Conservation (phyloP, 2,888 invertebrate species). For the Platypus cylindrus region DNA sequence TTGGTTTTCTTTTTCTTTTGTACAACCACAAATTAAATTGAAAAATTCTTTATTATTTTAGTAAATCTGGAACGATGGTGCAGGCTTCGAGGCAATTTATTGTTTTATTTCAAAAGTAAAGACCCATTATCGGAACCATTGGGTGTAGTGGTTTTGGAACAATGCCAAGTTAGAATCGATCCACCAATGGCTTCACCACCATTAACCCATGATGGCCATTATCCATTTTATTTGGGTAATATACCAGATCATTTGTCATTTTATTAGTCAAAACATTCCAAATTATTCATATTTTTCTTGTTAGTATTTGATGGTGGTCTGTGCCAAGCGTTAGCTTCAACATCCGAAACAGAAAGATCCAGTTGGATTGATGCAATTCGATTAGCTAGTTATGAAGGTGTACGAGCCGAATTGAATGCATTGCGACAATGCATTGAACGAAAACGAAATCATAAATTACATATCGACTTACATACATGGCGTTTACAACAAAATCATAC, state of each 20-base stretch:
- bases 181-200: conserved; percentile 42
- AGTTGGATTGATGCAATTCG: conserved; percentile 79
- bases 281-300: conserved; percentile 1
- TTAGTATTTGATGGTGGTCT: conserved; percentile 74
- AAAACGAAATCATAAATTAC: conserved; percentile 47
- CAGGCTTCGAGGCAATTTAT: conserved; percentile 78
- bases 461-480: conserved; percentile 56
- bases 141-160: conserved; percentile 80
- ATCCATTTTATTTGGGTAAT: conserved; percentile 71
- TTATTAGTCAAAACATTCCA: neutral
- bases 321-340: conserved; percentile 68
- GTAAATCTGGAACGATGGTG: conserved; percentile 79
- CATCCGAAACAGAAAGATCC: conserved; percentile 67
- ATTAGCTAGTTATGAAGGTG: conserved; percentile 70
- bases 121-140: conserved; percentile 80
- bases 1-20: neutral
- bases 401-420: conserved; percentile 59
- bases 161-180: conserved; percentile 65
- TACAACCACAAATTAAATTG: neutral
- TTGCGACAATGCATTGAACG: conserved; percentile 48
- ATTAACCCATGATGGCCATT: conserved; percentile 56
- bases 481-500: conserved; percentile 54
- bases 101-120: conserved; percentile 85
- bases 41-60: conserved; percentile 30
- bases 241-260: neutral